Conservation (phyloP, 2,888 invertebrate genomes). For the Pristionchus japonicus region DNA sequence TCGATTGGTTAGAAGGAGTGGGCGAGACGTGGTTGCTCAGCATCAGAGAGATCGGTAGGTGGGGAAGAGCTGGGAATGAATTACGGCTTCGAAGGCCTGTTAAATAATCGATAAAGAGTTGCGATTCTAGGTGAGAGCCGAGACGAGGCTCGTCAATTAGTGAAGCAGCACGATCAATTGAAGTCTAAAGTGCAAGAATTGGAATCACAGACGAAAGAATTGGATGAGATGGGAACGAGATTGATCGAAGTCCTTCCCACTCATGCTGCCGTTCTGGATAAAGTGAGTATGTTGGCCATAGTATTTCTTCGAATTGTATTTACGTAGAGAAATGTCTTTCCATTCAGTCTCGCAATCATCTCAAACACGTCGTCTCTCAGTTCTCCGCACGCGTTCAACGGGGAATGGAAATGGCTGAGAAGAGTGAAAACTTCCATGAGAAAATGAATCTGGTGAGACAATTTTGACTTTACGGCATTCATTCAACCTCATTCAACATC, state of each 20-base stretch:
- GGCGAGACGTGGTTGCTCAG: constrained; percentile 31
- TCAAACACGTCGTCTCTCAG: constrained; percentile 86
- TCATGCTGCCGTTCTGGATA: constrained; percentile 81
- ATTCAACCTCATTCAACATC: constrained; percentile 43
- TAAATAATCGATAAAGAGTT: too few relatives aligned
- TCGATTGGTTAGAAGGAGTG: constrained; percentile 64
- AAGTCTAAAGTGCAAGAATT: constrained; percentile 87
- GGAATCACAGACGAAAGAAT: constrained; percentile 85
- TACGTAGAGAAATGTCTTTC: too few relatives aligned
- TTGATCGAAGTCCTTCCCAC: constrained; percentile 77
- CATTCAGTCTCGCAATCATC: constrained; percentile 84
- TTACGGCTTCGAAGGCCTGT: too few relatives aligned
- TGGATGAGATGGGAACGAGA: constrained; percentile 83
- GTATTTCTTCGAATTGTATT: not conserved
- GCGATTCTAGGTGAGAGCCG: constrained; percentile 2
- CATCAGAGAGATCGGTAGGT: constrained; percentile 76
- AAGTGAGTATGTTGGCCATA: constrained; percentile 44
- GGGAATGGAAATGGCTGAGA: constrained; percentile 84
- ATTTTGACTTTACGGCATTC: not conserved
- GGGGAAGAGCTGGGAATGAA: too few relatives aligned
- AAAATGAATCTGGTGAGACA: constrained; percentile 81
- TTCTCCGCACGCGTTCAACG: constrained; percentile 85
- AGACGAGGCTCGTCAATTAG: constrained; percentile 84
- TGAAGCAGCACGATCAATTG: constrained; percentile 84
- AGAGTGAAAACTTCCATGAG: constrained; percentile 85